These are phyloP conservation scores for Urocynchramus pylzowi DNA, from an alignment of 2,113 vertebrate species.

Conservation along the genomic window DNA sequence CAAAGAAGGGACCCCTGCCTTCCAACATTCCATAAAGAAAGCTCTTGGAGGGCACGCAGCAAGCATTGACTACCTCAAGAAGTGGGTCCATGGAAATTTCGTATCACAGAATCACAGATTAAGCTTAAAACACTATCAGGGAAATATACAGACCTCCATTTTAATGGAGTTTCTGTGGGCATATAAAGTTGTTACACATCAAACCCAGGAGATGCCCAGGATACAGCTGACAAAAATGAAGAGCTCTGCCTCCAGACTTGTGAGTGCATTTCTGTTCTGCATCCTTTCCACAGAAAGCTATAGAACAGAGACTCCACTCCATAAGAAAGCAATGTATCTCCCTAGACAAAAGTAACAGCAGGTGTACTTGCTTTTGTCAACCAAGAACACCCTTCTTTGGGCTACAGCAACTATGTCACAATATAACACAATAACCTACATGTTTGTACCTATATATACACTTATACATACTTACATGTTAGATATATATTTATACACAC, in stretches of 20 bases:
- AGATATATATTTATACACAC: background rate
- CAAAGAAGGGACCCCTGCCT: background rate
- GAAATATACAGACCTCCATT: background rate
- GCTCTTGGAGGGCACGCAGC: background rate
- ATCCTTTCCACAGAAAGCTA: background rate
- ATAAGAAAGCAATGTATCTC: background rate
- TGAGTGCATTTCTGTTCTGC: background rate
- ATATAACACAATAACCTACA: background rate
- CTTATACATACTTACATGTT: background rate
- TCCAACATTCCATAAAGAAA: background rate
- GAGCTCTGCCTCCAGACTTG: background rate
- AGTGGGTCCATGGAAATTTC: background rate
- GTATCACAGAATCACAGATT: background rate
- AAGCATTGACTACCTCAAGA: background rate
- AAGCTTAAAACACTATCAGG: background rate
- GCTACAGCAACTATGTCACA: background rate
- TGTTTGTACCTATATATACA: background rate
- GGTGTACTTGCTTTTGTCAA: background rate
- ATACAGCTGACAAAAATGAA: background rate
- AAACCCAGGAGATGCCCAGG: background rate
- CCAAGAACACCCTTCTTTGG: background rate
- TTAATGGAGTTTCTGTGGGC: background rate
- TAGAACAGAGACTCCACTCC: background rate
- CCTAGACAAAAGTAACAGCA: background rate
- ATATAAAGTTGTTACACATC: background rate